These are phyloP conservation scores for Saccostrea cuccullata DNA, from an alignment of 1,140 invertebrate genomes.

Conservation along the genomic window DNA sequence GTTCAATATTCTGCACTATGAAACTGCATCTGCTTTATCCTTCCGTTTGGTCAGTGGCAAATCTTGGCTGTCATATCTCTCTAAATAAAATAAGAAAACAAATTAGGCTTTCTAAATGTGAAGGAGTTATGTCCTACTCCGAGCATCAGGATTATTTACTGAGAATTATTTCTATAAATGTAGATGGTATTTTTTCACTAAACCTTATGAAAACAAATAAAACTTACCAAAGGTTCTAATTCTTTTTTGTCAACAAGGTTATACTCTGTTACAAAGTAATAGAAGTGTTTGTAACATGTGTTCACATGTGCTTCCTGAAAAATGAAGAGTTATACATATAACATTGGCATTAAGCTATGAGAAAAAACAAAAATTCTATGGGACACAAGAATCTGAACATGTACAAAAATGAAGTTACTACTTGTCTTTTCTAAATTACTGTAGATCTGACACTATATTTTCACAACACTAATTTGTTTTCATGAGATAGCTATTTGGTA, in stretches of 20 bases:
- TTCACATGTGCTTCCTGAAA: slow-evolving; percentile 96
- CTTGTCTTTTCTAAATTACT: no score
- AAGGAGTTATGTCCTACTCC: no score
- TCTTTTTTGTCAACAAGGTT: slow-evolving; percentile 91
- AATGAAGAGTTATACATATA: slow-evolving; percentile 38
- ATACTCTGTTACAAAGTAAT: slow-evolving; percentile 95
- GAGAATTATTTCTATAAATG: not conserved
- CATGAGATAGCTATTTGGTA: no score
- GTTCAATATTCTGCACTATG: not conserved
- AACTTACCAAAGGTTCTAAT: slow-evolving; percentile 87
- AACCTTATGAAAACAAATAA: not conserved
- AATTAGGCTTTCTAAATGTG: not conserved
- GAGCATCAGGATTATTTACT: not conserved
- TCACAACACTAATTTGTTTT: no score
- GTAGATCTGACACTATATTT: no score
- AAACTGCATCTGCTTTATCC: not conserved
- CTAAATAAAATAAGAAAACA: slow-evolving; percentile 36
- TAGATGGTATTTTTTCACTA: not conserved
- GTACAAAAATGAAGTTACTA: no score
- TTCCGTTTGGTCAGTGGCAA: slow-evolving; percentile 43
- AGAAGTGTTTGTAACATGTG: slow-evolving; percentile 98
- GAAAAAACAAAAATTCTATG: not conserved
- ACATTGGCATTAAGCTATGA: not conserved
- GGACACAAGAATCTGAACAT: not conserved
- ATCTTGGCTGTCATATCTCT: slow-evolving; percentile 48